Evolutionary conservation across 2,888 invertebrate genomes (phyloP).

Genomic region (Phengaris arion): DNA sequence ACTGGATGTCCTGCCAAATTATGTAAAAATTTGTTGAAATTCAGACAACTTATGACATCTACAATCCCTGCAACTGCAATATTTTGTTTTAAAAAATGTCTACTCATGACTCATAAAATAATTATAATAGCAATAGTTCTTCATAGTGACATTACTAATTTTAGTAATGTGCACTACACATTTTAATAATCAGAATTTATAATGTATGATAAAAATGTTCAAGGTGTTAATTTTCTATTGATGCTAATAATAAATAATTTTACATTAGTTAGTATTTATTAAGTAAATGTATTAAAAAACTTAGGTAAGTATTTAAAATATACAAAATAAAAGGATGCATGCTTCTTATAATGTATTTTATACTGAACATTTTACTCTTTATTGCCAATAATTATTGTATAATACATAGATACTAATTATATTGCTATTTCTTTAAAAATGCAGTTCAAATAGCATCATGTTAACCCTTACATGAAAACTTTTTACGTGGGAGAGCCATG

Average conservation of each 20-base stretch:
- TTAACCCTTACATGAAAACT: too few relatives aligned
- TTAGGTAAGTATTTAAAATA: conserved; percentile 9
- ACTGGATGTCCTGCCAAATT: too few relatives aligned
- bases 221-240: background rate
- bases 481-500: too few relatives aligned
- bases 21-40: background rate
- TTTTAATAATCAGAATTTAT: too few relatives aligned
- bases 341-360: conserved; percentile 2
- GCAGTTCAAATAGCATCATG: too few relatives aligned
- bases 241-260: conserved; percentile 3
- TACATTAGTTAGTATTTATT: background rate
- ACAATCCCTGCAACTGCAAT: background rate
- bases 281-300: conserved; percentile 18
- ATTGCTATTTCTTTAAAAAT: too few relatives aligned
- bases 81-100: background rate
- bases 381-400: too few relatives aligned
- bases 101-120: too few relatives aligned
- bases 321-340: background rate
- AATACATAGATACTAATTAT: too few relatives aligned
- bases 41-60: background rate
- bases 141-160: too few relatives aligned
- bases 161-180: too few relatives aligned
- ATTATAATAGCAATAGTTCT: too few relatives aligned
- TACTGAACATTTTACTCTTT: conserved; percentile 5
- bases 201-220: background rate